Percentiles rank a stretch among this genome's conserved stretches.
These are phyloP conservation scores for Melieria picta DNA, from an alignment of 2,888 invertebrate species.

Conservation along the genomic window DNA sequence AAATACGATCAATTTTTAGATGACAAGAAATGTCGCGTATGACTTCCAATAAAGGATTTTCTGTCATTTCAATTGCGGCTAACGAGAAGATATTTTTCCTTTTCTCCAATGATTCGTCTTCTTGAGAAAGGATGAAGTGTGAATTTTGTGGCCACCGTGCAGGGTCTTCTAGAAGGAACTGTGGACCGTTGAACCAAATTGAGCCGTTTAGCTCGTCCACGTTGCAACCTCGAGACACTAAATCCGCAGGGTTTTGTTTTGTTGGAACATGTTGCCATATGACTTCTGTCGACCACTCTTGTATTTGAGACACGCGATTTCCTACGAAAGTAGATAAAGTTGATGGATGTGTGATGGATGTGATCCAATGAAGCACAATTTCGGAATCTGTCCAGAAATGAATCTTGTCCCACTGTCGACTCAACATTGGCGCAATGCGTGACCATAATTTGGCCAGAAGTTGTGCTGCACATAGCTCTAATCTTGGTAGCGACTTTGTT, in stretches of 20 bases:
- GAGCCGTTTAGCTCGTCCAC: too few species aligned
- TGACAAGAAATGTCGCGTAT: not conserved
- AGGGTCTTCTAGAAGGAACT: too few species aligned
- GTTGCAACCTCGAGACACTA: too few species aligned
- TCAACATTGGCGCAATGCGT: too few species aligned
- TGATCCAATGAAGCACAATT: conserved; percentile 29
- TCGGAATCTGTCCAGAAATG: not conserved
- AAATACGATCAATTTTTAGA: not conserved
- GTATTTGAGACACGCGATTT: conserved; percentile 29
- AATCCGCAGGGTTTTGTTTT: not conserved
- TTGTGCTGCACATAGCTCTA: conserved; percentile 36
- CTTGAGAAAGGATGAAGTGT: conserved; percentile 15
- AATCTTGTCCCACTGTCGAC: too few species aligned
- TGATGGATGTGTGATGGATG: conserved; percentile 29
- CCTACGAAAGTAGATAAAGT: conserved; percentile 15
- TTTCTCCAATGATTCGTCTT: conserved; percentile 15
- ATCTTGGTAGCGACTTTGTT: conserved; percentile 29
- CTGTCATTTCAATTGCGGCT: not conserved
- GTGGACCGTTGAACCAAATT: too few species aligned
- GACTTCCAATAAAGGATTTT: not conserved
- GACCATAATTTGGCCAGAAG: not conserved
- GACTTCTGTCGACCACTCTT: conserved; percentile 1
- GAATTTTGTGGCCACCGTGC: not conserved
- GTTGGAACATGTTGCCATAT: conserved; percentile 6
- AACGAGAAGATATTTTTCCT: not conserved